Conservation (phyloP, 2,797 vertebrate species). For the Sebastes ruberrimus region DNA sequence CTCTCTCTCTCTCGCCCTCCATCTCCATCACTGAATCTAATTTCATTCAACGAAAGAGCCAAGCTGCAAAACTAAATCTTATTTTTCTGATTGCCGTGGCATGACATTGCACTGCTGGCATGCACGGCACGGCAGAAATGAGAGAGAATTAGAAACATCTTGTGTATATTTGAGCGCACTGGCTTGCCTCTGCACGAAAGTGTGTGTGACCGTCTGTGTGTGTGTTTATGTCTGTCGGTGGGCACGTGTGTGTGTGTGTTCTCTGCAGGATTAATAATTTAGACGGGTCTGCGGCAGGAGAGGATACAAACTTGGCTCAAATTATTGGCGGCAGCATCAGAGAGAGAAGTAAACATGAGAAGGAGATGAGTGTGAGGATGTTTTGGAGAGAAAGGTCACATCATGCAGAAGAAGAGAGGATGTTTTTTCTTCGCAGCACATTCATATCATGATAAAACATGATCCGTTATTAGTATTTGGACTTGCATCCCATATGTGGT, state of each 20-base stretch:
- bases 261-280: conserved; percentile 61
- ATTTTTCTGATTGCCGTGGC: conserved; percentile 36
- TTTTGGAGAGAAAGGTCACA: conserved; percentile 15
- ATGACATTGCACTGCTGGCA: conserved; percentile 20
- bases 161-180: background rate
- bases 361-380: conserved; percentile 14
- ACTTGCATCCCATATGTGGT: background rate
- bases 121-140: background rate
- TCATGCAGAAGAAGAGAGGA: conserved; percentile 2
- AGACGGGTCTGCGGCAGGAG: conserved; percentile 40
- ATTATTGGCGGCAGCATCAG: conserved; percentile 11
- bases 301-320: conserved; percentile 36
- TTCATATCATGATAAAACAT: background rate
- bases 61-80: conserved; percentile 11
- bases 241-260: conserved; percentile 17
- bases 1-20: conserved; percentile 38
- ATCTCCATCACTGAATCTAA: conserved; percentile 44
- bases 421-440: background rate
- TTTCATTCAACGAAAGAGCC: conserved; percentile 29
- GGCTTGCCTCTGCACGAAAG: background rate
- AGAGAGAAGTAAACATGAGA: conserved; percentile 22
- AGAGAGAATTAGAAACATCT: background rate
- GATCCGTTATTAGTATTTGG: background rate
- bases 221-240: background rate
- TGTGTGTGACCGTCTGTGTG: background rate